Evolutionary conservation across 1,140 invertebrate species (phyloP).

Genomic region (Ostrea edulis): DNA sequence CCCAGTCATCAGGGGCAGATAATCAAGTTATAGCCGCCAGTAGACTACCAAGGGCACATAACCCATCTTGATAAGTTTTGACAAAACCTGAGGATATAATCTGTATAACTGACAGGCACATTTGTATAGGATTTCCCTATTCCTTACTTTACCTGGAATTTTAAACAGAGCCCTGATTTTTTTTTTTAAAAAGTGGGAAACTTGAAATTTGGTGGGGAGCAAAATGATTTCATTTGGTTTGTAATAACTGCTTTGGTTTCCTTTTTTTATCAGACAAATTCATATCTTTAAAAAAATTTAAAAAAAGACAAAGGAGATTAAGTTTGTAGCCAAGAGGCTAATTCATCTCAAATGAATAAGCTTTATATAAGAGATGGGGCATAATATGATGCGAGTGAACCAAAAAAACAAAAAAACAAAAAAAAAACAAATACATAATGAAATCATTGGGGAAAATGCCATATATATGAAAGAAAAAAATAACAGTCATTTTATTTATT

Average conservation of each 20-base stretch:
- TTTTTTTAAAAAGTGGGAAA: too few relatives aligned
- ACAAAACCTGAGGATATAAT: too few relatives aligned
- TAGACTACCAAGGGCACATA: too few relatives aligned
- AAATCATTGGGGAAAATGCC: neutral
- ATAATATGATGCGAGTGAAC: neutral
- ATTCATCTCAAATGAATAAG: neutral
- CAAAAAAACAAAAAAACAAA: too few relatives aligned
- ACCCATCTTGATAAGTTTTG: too few relatives aligned
- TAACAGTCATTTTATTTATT: neutral
- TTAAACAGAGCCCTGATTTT: too few relatives aligned
- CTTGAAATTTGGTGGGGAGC: neutral
- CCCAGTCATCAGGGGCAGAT: neutral
- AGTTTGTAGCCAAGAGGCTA: neutral
- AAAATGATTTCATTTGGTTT: neutral
- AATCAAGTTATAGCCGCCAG: neutral
- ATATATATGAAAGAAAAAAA: conserved; percentile 4
- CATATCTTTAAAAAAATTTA: neutral
- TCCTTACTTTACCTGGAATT: too few relatives aligned
- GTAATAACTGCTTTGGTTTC: neutral
- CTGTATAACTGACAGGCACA: too few relatives aligned
- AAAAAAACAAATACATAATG: neutral
- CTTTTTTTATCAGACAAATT: neutral
- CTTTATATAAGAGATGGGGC: neutral
- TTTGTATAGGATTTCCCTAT: too few relatives aligned
- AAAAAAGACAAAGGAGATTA: neutral